phyloP scores from a whole-genome alignment of 2,113 vertebrate genomes.

The Crocuta crocuta region DNA sequence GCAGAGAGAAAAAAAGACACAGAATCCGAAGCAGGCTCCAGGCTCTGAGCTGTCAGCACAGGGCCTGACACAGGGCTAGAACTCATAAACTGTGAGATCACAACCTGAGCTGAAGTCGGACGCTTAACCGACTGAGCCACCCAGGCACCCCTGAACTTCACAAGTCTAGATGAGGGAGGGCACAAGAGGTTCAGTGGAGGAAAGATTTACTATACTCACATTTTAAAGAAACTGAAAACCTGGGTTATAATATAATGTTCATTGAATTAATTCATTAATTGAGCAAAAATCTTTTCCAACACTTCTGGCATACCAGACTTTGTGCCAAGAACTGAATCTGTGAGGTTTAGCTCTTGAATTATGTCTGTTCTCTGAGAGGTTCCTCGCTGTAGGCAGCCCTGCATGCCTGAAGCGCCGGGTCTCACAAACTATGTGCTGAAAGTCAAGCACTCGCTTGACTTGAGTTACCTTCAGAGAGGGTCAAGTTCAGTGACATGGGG shows the following conservation, averaged over 20 bases:
- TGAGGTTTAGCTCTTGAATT: neutral
- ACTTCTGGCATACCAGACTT: neutral
- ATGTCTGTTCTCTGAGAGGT: too few species aligned
- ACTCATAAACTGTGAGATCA: too few species aligned
- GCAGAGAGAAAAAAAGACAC: too few species aligned
- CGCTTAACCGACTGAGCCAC: too few species aligned
- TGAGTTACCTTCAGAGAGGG: rapidly evolving
- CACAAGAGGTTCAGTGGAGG: neutral
- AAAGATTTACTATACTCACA: neutral
- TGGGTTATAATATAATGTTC: neutral
- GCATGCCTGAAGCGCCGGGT: rapidly evolving
- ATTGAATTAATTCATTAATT: neutral
- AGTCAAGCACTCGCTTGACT: neutral
- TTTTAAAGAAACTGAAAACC: neutral
- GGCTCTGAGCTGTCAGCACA: too few species aligned
- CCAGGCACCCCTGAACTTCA: neutral
- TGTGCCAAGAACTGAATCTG: neutral
- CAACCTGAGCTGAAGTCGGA: too few species aligned
- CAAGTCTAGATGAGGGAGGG: neutral
- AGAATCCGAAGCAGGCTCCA: too few species aligned
- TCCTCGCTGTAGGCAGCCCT: neutral
- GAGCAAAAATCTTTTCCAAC: neutral
- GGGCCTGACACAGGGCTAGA: too few species aligned
- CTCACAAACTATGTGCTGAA: rapidly evolving
- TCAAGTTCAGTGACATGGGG: neutral